A percentile compares a stretch with the other conserved stretches of the same genome.
Conservation (phyloP, 2,888 invertebrate species). For the Leptinotarsa tumamoca region DNA sequence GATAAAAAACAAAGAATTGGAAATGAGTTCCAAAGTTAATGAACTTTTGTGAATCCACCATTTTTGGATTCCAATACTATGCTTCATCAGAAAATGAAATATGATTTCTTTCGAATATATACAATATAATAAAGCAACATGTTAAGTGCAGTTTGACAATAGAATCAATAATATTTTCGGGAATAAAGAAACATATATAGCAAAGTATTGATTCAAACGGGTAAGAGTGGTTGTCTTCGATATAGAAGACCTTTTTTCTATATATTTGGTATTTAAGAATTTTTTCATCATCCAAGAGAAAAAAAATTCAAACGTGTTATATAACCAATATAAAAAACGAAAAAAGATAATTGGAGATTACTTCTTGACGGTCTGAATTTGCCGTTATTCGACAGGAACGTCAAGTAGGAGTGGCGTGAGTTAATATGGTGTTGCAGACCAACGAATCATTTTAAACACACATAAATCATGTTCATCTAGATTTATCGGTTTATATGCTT, state of each 20-base stretch:
- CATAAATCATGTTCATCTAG: conserved; percentile 1
- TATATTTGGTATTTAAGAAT: not conserved
- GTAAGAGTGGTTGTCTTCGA: not conserved
- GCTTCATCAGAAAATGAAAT: too few relatives aligned
- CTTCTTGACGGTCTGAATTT: conserved; percentile 2
- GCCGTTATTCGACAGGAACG: conserved; percentile 10
- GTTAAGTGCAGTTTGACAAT: too few relatives aligned
- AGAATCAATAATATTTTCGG: too few relatives aligned
- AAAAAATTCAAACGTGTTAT: not conserved
- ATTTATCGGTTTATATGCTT: conserved; percentile 7
- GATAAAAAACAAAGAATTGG: too few relatives aligned
- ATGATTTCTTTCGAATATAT: too few relatives aligned
- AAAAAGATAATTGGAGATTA: conserved; percentile 1
- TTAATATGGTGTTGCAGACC: conserved; percentile 13
- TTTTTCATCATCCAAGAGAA: not conserved
- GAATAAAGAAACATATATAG: too few relatives aligned
- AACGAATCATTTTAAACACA: conserved; percentile 6
- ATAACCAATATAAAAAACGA: not conserved
- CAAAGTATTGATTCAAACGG: too few relatives aligned
- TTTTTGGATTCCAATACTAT: too few relatives aligned
- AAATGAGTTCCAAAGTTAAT: too few relatives aligned
- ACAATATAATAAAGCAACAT: too few relatives aligned
- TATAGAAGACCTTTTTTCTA: not conserved
- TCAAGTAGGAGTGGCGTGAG: conserved; percentile 10
- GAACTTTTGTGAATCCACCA: too few relatives aligned